These are phyloP conservation scores for Platycheirus albimanus DNA, from an alignment of 2,888 invertebrate species.

Conservation along the genomic window DNA sequence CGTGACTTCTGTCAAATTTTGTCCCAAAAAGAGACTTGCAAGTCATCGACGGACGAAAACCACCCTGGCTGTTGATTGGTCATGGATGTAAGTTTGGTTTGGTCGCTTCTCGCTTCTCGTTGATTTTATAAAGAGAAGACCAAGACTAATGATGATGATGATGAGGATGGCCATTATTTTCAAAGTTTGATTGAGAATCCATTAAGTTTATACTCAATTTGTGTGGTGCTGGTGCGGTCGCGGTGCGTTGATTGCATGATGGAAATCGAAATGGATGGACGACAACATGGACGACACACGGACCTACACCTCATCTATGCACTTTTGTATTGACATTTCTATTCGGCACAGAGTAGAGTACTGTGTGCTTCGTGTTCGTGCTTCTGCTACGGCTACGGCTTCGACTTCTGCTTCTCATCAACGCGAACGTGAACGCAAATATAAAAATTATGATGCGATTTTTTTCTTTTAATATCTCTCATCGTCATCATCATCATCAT, in stretches of 20 bases:
- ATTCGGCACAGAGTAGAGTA: slow-evolving; percentile 36
- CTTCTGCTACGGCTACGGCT: too few species aligned
- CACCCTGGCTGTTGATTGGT: slow-evolving; percentile 69
- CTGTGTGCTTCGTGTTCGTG: too few species aligned
- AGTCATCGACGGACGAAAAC: slow-evolving; percentile 60
- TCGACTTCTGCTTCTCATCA: slow-evolving; percentile 13
- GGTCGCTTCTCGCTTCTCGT: slow-evolving; percentile 12
- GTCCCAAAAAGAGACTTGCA: slow-evolving; percentile 48
- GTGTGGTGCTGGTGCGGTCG: slow-evolving; percentile 42
- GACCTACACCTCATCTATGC: neutral
- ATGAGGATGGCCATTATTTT: slow-evolving; percentile 55
- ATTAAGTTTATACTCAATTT: slow-evolving; percentile 53
- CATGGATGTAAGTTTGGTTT: slow-evolving; percentile 70
- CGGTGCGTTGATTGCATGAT: slow-evolving; percentile 44
- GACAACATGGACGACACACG: too few species aligned
- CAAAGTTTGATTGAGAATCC: slow-evolving; percentile 67
- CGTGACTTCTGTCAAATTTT: slow-evolving; percentile 55
- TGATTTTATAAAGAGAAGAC: slow-evolving; percentile 16
- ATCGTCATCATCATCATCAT: slow-evolving; percentile 66
- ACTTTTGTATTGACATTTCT: slow-evolving; percentile 57
- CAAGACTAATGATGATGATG: slow-evolving; percentile 67
- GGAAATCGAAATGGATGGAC: too few species aligned
- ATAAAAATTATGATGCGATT: slow-evolving; percentile 21
- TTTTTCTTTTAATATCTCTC: slow-evolving; percentile 46
- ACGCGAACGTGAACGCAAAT: slow-evolving; percentile 46